Conservation (phyloP, 1,140 invertebrate genomes). For the Trichogramma pretiosum region DNA sequence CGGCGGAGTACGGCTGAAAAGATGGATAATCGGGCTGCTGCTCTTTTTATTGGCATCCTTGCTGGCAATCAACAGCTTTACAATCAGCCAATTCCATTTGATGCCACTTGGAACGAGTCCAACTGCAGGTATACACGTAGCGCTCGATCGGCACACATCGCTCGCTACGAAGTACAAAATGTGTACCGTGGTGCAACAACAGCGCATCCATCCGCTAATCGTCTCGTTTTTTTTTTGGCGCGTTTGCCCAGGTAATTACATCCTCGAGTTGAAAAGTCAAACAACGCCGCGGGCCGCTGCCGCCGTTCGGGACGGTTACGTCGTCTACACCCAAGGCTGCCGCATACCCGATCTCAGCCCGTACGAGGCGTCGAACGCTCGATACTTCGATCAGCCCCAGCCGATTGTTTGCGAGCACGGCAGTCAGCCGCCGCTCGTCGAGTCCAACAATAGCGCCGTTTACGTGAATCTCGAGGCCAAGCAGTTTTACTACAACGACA, state of each 20-base stretch:
- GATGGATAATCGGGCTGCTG: slow-evolving; percentile 33
- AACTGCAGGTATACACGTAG: too few relatives aligned
- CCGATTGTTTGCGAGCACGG: slow-evolving; percentile 42
- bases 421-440: slow-evolving; percentile 48
- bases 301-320: slow-evolving; percentile 33
- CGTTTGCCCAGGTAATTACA: slow-evolving; percentile 2
- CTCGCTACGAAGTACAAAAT: too few relatives aligned
- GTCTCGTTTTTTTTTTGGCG: not conserved
- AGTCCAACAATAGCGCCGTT: slow-evolving; percentile 56
- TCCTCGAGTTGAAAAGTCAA: too few relatives aligned
- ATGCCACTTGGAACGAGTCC: slow-evolving; percentile 22
- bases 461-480: slow-evolving; percentile 41
- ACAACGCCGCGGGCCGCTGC: slow-evolving; percentile 6
- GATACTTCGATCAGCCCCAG: slow-evolving; percentile 39
- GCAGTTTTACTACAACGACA: slow-evolving; percentile 45
- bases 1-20: slow-evolving; percentile 24
- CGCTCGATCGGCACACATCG: too few relatives aligned
- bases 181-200: too few relatives aligned
- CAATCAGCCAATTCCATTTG: slow-evolving; percentile 30
- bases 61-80: slow-evolving; percentile 35
- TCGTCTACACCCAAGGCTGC: slow-evolving; percentile 68
- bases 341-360: slow-evolving; percentile 69
- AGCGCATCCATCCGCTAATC: slow-evolving; percentile 1
- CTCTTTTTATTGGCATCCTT: slow-evolving; percentile 30
- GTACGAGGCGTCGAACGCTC: slow-evolving; percentile 51